Evolutionary conservation across 2,888 invertebrate species (phyloP).

Genomic region (Bugulina stolonifera): DNA sequence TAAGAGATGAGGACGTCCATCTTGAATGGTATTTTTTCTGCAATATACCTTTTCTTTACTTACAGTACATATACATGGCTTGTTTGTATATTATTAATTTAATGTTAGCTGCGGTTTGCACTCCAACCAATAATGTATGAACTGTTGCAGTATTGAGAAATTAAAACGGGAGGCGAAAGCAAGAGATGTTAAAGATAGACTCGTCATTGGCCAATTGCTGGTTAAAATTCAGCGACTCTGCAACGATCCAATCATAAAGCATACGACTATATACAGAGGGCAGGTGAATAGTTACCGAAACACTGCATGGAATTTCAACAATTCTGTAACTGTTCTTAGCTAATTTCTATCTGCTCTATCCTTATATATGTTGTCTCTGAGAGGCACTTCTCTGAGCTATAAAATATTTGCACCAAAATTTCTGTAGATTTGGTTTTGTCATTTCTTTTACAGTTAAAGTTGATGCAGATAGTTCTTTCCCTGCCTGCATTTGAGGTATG

Average conservation of each 20-base stretch:
- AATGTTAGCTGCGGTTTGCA: too few relatives aligned
- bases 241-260: background rate
- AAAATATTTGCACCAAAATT: too few relatives aligned
- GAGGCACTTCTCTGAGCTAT: background rate
- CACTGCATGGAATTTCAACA: background rate
- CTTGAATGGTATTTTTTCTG: slow-evolving; percentile 15
- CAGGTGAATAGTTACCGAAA: background rate
- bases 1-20: background rate
- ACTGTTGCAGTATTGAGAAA: background rate
- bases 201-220: background rate
- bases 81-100: too few relatives aligned
- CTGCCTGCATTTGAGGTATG: slow-evolving; percentile 8
- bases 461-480: background rate
- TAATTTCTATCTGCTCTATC: background rate
- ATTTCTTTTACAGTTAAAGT: background rate
- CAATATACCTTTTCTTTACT: too few relatives aligned
- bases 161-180: background rate
- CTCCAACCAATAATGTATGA: background rate
- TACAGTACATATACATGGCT: too few relatives aligned
- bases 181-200: background rate
- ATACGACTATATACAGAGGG: background rate
- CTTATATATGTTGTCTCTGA: background rate
- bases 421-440: too few relatives aligned
- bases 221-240: slow-evolving; percentile 1
- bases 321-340: background rate